Evolutionary conservation across 2,797 vertebrate species (phyloP).

Genomic region (Hylomyscus alleni): DNA sequence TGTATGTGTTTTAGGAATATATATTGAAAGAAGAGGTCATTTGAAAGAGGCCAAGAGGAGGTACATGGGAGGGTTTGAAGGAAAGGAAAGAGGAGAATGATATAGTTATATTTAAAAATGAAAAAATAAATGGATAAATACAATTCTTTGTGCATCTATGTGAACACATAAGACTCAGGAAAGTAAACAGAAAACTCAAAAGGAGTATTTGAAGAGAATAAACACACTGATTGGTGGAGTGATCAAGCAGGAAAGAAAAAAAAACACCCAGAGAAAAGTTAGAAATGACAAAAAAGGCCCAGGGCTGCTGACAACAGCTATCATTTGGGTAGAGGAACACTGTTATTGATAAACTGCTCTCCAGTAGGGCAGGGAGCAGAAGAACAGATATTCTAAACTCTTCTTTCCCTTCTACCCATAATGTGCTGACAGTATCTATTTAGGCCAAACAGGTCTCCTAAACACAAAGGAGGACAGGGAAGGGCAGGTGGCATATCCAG

Average conservation of each 20-base stretch:
- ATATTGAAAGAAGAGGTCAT: not conserved
- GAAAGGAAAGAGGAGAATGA: not conserved
- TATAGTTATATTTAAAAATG: not conserved
- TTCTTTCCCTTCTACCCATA: not conserved
- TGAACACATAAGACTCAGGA: not conserved
- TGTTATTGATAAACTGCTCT: not conserved
- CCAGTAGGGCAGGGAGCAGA: not conserved
- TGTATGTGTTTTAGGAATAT: not conserved
- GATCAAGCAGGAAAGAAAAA: slow-evolving; percentile 33
- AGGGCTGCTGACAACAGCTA: not conserved
- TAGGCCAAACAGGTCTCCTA: not conserved
- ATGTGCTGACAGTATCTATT: not conserved
- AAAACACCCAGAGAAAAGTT: not conserved
- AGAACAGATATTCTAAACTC: slow-evolving; percentile 9
- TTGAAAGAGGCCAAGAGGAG: not conserved
- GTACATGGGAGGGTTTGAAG: not conserved
- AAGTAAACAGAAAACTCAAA: not conserved
- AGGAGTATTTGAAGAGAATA: slow-evolving; percentile 20
- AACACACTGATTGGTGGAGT: not conserved
- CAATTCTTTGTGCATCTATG: not conserved
- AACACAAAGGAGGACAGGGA: not conserved
- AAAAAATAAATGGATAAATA: not conserved
- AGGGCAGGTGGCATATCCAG: not conserved
- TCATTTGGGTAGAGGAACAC: not conserved
- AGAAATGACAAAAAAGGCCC: not conserved